These are phyloP conservation scores for Labia minor DNA, from an alignment of 2,888 invertebrate species.

Conservation along the genomic window DNA sequence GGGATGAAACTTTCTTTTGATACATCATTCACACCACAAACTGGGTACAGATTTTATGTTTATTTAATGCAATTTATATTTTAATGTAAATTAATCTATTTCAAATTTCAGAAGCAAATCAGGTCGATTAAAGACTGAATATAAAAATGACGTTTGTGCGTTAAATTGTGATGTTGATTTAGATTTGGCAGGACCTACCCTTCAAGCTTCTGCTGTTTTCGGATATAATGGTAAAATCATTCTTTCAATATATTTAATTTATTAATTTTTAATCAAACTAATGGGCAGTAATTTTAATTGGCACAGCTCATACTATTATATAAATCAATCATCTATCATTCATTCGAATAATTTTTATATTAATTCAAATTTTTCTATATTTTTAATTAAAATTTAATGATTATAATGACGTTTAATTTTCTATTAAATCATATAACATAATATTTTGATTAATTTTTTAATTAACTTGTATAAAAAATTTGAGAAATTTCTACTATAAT, in stretches of 20 bases:
- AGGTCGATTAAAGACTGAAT: constrained; percentile 80
- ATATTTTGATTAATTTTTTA: too few species aligned
- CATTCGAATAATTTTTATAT: too few species aligned
- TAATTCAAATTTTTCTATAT: too few species aligned
- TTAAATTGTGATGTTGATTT: constrained; percentile 78
- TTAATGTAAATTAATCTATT: neutral
- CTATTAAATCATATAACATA: too few species aligned
- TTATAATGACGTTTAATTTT: too few species aligned
- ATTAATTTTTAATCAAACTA: neutral
- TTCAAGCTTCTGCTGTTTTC: constrained; percentile 77
- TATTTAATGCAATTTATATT: neutral
- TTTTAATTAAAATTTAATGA: constrained; percentile 25
- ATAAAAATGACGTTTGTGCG: constrained; percentile 70
- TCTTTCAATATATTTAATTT: neutral
- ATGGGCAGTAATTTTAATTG: neutral
- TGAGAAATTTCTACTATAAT: too few species aligned
- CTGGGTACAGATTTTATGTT: constrained; percentile 53
- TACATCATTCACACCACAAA: constrained; percentile 88
- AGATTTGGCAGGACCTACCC: constrained; percentile 70
- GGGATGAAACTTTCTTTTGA: constrained; percentile 88
- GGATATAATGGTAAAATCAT: constrained; percentile 58
- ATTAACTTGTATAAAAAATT: too few species aligned
- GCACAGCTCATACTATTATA: neutral
- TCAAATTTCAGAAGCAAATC: constrained; percentile 62
- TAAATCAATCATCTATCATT: too few species aligned